Evolutionary conservation across 2,113 vertebrate genomes (phyloP).

Genomic region (Cochlearius cochlearius): DNA sequence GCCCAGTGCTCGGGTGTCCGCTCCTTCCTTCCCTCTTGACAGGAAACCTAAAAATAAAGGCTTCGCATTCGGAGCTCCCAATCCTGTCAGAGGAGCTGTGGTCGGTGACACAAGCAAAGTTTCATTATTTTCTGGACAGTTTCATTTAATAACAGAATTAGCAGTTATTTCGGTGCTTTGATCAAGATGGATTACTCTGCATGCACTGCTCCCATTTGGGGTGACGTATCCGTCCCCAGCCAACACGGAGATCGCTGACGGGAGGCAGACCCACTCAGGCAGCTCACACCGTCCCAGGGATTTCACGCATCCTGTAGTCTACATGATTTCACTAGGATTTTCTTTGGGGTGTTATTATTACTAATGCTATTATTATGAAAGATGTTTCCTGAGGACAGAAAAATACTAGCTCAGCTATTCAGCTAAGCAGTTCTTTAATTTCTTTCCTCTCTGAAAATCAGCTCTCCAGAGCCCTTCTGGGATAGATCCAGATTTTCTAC

Average conservation of each 20-base stretch:
- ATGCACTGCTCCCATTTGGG: not conserved
- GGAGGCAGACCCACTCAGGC: not conserved
- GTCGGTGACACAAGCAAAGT: not conserved
- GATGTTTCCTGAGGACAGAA: constrained; percentile 18
- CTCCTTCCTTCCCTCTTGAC: not conserved
- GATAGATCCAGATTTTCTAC: not conserved
- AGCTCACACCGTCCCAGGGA: not conserved
- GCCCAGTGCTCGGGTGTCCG: rapidly evolving
- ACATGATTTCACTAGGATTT: not conserved
- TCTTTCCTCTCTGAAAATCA: not conserved
- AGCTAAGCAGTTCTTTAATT: constrained; percentile 28
- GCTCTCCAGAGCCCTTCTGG: not conserved
- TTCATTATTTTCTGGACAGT: not conserved
- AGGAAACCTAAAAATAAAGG: not conserved
- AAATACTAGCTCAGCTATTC: constrained; percentile 45
- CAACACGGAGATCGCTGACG: not conserved
- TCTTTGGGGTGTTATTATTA: not conserved
- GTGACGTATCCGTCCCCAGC: not conserved
- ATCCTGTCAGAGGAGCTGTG: not conserved
- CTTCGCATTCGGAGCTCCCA: not conserved
- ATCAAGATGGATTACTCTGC: not conserved
- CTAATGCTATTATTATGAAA: constrained; percentile 10
- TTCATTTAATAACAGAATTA: not conserved
- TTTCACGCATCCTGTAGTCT: not conserved
- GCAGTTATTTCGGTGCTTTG: not conserved